Percentiles rank a stretch among this genome's conserved stretches.
Conservation (phyloP, 2,888 invertebrate genomes). For the Drosophila subsilvestris region DNA sequence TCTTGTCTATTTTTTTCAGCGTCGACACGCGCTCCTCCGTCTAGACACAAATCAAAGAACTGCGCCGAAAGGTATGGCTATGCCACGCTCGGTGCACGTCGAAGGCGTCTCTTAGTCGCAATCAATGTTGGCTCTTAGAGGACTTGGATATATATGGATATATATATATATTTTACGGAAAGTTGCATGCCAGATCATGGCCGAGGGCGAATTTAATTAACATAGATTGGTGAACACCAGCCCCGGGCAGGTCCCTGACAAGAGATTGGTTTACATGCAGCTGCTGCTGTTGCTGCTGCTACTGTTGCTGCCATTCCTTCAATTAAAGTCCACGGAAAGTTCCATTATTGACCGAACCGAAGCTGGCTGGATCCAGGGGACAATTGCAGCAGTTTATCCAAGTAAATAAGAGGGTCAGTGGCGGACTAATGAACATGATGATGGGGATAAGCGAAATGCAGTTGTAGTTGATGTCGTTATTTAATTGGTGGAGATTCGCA, state of each 20-base stretch:
- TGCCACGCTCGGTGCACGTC: conserved; percentile 38
- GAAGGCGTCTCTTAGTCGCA: conserved; percentile 27
- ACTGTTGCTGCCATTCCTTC: conserved; percentile 15
- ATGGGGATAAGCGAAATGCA: conserved; percentile 10
- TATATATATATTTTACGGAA: conserved; percentile 7
- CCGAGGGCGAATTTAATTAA: conserved; percentile 50
- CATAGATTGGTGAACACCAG: conserved; percentile 9
- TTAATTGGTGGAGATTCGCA: conserved; percentile 21
- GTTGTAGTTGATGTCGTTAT: conserved; percentile 9
- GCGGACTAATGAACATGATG: conserved; percentile 36
- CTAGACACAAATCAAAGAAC: conserved; percentile 70
- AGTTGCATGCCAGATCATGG: conserved; percentile 17
- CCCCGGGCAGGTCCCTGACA: background rate
- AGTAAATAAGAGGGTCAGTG: conserved; percentile 31
- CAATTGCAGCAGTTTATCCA: conserved; percentile 44
- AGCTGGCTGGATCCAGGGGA: conserved; percentile 5
- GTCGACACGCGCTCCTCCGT: conserved; percentile 45
- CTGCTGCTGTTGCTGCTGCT: background rate
- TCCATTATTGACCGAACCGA: conserved; percentile 41
- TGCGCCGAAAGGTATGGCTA: conserved; percentile 51
- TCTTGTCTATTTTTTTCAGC: conserved; percentile 9
- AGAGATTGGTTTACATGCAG: conserved; percentile 43
- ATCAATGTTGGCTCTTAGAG: conserved; percentile 18
- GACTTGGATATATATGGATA: conserved; percentile 1
- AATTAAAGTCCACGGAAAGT: conserved; percentile 56